Evolutionary conservation across 2,113 vertebrate genomes (phyloP).

Genomic region (Grallaria varia): DNA sequence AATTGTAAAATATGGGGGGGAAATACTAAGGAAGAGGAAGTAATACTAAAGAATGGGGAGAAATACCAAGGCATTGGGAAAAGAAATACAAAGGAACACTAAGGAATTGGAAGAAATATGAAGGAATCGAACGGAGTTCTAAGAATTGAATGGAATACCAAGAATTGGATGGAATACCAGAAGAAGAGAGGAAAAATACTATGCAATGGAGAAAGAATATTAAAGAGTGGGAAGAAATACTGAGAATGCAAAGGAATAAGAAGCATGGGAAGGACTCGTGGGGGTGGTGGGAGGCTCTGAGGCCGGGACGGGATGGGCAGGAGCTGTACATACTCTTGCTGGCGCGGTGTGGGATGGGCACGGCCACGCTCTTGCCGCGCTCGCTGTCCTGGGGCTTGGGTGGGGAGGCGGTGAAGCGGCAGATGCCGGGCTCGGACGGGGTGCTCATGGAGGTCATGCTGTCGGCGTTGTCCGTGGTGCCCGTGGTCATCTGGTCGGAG

Average conservation of each 20-base stretch:
- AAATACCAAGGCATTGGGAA: neutral
- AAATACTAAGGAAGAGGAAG: neutral
- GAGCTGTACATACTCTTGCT: constrained; percentile 83
- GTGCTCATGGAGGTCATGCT: constrained; percentile 97
- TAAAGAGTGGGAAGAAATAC: neutral
- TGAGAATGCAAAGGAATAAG: neutral
- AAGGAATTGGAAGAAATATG: neutral
- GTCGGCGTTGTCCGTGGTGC: constrained; percentile 92
- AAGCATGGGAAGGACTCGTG: neutral
- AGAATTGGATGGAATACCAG: neutral
- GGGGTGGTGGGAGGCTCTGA: neutral
- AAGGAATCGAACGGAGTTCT: neutral
- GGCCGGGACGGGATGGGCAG: neutral
- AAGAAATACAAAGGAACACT: neutral
- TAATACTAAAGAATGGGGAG: neutral
- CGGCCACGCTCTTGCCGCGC: constrained; percentile 92
- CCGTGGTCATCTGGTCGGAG: constrained; percentile 96
- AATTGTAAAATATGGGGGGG: neutral
- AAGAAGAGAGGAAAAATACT: neutral
- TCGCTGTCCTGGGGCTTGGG: constrained; percentile 87
- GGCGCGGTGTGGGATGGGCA: constrained; percentile 96
- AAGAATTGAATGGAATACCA: neutral
- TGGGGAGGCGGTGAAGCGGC: constrained; percentile 83
- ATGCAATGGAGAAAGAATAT: rapidly evolving
- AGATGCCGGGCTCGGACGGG: constrained; percentile 83